Conservation (phyloP, 2,888 invertebrate species). For the Eupsilia transversa region DNA sequence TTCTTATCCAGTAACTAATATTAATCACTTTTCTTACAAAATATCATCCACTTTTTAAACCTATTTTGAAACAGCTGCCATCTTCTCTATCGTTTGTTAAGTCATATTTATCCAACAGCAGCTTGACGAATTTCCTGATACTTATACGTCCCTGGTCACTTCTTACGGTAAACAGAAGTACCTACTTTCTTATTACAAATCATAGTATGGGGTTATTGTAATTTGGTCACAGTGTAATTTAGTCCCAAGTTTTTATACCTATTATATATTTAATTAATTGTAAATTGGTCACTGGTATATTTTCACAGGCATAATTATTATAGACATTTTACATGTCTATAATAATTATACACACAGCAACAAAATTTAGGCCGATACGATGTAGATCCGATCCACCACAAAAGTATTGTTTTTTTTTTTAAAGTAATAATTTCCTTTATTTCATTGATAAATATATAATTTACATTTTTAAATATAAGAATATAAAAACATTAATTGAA, state of each 20-base stretch:
- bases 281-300: not conserved
- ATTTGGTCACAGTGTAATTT: not conserved
- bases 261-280: no score
- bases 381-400: no score
- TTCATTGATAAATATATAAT: no score
- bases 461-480: no score
- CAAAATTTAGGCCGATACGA: no score
- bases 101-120: no score
- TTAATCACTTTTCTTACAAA: not conserved
- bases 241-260: not conserved
- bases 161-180: not conserved
- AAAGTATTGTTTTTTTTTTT: no score
- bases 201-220: not conserved
- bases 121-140: not conserved
- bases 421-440: no score
- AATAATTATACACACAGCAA: no score
- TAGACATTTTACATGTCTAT: no score
- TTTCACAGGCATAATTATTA: no score
- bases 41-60: not conserved
- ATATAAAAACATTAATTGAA: no score
- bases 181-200: not conserved
- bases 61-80: not conserved
- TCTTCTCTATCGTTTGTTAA: not conserved
- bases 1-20: not conserved
- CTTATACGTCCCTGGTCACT: not conserved